Evolutionary conservation across 2,888 invertebrate species (phyloP), one percentile per base, ranked within the genome.

Genomic region (Prionchulus punctatus): DNA sequence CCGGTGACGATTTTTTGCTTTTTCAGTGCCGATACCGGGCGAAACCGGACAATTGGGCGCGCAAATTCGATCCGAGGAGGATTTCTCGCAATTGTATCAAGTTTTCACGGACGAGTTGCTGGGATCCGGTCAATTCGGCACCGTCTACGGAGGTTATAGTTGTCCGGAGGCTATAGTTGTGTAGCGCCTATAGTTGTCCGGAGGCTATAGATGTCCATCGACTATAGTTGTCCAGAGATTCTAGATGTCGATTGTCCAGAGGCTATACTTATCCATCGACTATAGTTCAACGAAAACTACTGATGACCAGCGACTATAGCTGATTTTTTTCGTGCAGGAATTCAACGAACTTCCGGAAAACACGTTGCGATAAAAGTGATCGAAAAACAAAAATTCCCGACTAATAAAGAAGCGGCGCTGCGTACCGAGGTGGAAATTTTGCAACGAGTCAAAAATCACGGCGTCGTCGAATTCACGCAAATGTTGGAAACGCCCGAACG

Each of bases 361-460:
- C 80, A 89, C 50, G 96, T 94, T 54, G 98, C 98, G 43, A 94
- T 98, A 67, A 98, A 98, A 78, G 73, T 91, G 21, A 98, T 98
- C 68, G 96, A 98, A 75, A 98, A 98, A 71, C 78, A 92, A 61
- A 81, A 96, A 30, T 99, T 99, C 74, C 96, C 96, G 0, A 94
- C 92, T 1, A 98, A 96, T 71, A 94, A 98, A 75, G 96, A 98
- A 72, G 96, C 94, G 2, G 92, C 96, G 71, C 77, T 98, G 57
- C 92, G 96, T 74, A 98, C 96, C 73, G 98, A 98, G 76, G 96
- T 98, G 56, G 85, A 91, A 25, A 98, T 98, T 68, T 78, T 98
- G 57, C 36, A 77, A 73, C 75, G 75, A 65, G 68, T 77, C 43
- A 69, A 73, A 43, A 75, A 77, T 57, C 72, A 71, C 2, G 75